Evolutionary conservation across 1,140 invertebrate genomes (phyloP).

Genomic region (Drosophila suzukii): DNA sequence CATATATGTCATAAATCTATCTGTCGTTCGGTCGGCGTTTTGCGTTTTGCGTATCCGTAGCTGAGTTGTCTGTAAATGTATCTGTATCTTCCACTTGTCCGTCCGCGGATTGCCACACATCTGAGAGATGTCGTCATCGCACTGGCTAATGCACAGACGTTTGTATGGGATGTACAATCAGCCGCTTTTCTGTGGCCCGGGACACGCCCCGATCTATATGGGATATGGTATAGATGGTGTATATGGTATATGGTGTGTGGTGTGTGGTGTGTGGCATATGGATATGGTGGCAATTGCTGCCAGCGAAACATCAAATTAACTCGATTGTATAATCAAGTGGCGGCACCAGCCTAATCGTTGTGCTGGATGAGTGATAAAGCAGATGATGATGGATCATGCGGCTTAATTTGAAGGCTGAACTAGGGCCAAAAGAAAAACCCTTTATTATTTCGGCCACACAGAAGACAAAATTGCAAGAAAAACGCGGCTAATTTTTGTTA

Average conservation of each 20-base stretch:
- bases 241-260: constrained; percentile 1
- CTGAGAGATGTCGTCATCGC: constrained; percentile 72
- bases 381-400: constrained; percentile 43
- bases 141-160: constrained; percentile 18
- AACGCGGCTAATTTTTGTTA: not conserved
- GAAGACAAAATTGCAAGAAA: not conserved
- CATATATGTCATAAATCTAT: constrained; percentile 81
- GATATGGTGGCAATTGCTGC: constrained; percentile 64
- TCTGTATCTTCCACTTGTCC: constrained; percentile 60
- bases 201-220: constrained; percentile 67
- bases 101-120: constrained; percentile 69
- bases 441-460: not conserved
- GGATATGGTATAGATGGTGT: constrained; percentile 17
- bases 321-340: constrained; percentile 70
- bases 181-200: constrained; percentile 46
- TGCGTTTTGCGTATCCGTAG: constrained; percentile 15
- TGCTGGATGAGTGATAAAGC: constrained; percentile 35
- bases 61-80: constrained; percentile 20
- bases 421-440: constrained; percentile 1
- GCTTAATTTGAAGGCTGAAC: constrained; percentile 15
- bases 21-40: constrained; percentile 27
- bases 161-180: constrained; percentile 35
- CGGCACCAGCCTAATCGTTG: constrained; percentile 34
- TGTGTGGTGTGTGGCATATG: not conserved
- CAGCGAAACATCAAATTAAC: constrained; percentile 74